These are phyloP conservation scores for Mirza zaza DNA, from an alignment of 2,113 vertebrate genomes.

Conservation along the genomic window DNA sequence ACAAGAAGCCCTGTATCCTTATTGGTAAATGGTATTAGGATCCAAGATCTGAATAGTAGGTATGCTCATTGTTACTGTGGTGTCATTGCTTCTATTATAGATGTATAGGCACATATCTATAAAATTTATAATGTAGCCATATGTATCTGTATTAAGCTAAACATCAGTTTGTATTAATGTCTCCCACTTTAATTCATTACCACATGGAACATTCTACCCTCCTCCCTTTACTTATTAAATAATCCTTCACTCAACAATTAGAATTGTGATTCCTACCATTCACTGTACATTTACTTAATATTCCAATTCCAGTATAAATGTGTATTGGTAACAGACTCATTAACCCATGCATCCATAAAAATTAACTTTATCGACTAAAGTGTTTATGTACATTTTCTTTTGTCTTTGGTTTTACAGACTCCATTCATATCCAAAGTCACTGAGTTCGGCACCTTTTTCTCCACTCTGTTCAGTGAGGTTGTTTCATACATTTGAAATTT, in stretches of 20 bases:
- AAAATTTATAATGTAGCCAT: background rate
- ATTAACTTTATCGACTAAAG: background rate
- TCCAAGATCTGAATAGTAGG: background rate
- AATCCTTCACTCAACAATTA: background rate
- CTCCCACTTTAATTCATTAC: background rate
- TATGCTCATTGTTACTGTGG: background rate
- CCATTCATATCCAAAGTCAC: background rate
- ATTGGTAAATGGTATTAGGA: background rate
- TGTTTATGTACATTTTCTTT: background rate
- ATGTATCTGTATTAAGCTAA: background rate
- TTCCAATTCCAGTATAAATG: background rate
- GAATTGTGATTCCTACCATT: background rate
- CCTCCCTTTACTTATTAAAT: background rate
- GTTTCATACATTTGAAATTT: background rate
- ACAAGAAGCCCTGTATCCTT: background rate
- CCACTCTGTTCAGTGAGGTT: background rate
- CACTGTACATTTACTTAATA: background rate
- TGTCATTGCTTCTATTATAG: background rate
- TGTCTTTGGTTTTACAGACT: background rate
- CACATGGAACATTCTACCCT: background rate
- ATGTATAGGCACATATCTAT: background rate
- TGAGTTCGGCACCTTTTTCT: background rate
- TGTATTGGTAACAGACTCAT: background rate
- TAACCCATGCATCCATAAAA: background rate
- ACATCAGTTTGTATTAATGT: background rate